phyloP scores from a whole-genome alignment of 2,113 vertebrate genomes.

The Rhinolophus ferrumequinum region DNA sequence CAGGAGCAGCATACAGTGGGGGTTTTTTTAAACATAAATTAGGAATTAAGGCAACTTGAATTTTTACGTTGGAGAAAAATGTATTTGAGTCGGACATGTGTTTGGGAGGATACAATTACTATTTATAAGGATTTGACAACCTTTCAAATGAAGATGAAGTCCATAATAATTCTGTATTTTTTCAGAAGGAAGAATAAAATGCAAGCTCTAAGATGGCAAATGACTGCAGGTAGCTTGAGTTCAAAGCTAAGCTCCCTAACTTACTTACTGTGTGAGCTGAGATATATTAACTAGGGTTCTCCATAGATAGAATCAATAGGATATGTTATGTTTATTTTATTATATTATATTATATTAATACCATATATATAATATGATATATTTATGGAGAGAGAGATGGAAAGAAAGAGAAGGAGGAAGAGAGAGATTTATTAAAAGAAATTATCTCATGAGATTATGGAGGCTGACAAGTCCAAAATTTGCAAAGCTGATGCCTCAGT shows the following conservation, averaged over 20 bases:
- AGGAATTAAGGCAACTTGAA: background rate
- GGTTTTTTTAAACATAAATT: background rate
- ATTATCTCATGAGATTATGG: background rate
- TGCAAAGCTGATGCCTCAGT: background rate
- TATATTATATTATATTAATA: background rate
- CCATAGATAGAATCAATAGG: background rate
- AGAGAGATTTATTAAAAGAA: background rate
- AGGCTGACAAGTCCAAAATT: background rate
- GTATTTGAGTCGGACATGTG: background rate
- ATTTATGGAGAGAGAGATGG: background rate
- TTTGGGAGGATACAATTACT: background rate
- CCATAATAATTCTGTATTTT: background rate
- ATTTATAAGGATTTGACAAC: background rate
- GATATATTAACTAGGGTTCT: background rate
- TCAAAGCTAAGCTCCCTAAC: background rate
- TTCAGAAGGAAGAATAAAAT: background rate
- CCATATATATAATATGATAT: background rate
- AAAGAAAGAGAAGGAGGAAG: background rate
- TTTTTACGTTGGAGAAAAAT: background rate
- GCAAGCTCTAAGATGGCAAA: background rate
- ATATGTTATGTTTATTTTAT: too few species aligned
- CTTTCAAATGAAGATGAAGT: background rate
- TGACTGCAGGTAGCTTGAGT: background rate
- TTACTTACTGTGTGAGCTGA: background rate
- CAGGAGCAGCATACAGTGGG: background rate